Percentiles rank a stretch among this genome's conserved stretches.
Evolutionary conservation across 2,888 invertebrate genomes (phyloP).

Genomic region (Tipula unca): DNA sequence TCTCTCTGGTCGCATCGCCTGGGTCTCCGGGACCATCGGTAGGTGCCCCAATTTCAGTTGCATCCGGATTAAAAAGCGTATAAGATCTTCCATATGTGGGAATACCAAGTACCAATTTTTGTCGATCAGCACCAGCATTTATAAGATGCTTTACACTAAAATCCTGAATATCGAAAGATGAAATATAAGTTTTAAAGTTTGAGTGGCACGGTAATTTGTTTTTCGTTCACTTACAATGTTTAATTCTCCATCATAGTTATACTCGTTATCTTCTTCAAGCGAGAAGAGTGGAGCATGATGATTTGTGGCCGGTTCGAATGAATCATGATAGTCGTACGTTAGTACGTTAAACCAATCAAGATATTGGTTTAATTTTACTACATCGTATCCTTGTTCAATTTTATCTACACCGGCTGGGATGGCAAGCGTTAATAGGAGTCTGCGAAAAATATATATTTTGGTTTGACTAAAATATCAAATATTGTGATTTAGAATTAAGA

Average conservation of each 20-base stretch:
- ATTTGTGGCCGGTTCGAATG: constrained; percentile 83
- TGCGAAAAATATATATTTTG: constrained; percentile 23
- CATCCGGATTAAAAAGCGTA: constrained; percentile 77
- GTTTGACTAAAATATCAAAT: background rate
- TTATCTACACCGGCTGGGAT: constrained; percentile 91
- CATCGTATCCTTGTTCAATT: constrained; percentile 87
- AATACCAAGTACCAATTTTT: constrained; percentile 76
- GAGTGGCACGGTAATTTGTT: too few relatives aligned
- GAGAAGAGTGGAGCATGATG: constrained; percentile 84
- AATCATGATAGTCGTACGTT: constrained; percentile 88
- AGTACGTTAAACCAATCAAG: constrained; percentile 88
- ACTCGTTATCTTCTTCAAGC: constrained; percentile 73
- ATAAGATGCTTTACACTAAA: constrained; percentile 76
- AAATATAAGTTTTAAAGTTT: too few relatives aligned
- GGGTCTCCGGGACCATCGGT: constrained; percentile 86
- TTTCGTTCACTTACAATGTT: constrained; percentile 75
- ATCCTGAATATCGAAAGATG: too few relatives aligned
- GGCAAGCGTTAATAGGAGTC: constrained; percentile 82
- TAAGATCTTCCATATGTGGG: constrained; percentile 87
- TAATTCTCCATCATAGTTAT: constrained; percentile 77
- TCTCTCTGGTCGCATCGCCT: constrained; percentile 85
- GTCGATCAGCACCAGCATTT: constrained; percentile 66
- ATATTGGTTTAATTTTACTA: constrained; percentile 77
- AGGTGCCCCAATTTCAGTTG: constrained; percentile 76
- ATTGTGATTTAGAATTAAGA: background rate